Evolutionary conservation across 2,113 vertebrate genomes (phyloP), one percentile per base, ranked within the genome.

Genomic region (Triplophysa siluroides): DNA sequence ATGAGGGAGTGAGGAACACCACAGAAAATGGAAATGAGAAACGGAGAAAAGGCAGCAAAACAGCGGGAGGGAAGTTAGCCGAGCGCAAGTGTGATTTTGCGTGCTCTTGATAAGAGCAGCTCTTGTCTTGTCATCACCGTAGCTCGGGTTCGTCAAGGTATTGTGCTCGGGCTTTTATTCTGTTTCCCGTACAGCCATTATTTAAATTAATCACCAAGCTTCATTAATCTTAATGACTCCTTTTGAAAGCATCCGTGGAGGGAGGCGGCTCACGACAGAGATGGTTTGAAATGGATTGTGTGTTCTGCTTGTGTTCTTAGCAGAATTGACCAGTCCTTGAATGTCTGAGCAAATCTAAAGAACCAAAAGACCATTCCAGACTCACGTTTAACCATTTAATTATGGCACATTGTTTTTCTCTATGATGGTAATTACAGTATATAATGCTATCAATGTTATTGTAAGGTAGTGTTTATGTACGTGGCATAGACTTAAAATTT

Each of bases 161-260:
- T 38, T 47, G 26, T 43, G 13, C 70, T 78, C 75, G 10, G 80
- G 71, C 76, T 72, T 52, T 43, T 79, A 67, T 67, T 61, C 52
- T 62, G 26, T 62, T 79, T 23, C 10, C 47, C 47, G 12, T 38
- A 12, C 72, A 68, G 11, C 63, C 63, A 54, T 73, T 82, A 78
- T 84, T 86, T 82, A 78, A 77, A 78, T 80, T 14, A 80, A 81
- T 81, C 81, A 69, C 60, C 13, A 6, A 43, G 47, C 73, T 65
- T 83, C 78, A 78, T 78, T 86, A 81, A 78, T 78, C 52, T 72
- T 74, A 78, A 84, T 84, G 80, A 76, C 43, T 81, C 66, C 41
- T 23, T 65, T 58, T 50, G 56, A 38, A 41, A 52, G 23, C 21
- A 47, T 54, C 69, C 38, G 33, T 41, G 38, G n/a, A 64, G 75